Evolutionary conservation across 2,797 vertebrate genomes (phyloP), one percentile per base, ranked within the genome.

Genomic region (Cryptoblepharus egeriae): DNA sequence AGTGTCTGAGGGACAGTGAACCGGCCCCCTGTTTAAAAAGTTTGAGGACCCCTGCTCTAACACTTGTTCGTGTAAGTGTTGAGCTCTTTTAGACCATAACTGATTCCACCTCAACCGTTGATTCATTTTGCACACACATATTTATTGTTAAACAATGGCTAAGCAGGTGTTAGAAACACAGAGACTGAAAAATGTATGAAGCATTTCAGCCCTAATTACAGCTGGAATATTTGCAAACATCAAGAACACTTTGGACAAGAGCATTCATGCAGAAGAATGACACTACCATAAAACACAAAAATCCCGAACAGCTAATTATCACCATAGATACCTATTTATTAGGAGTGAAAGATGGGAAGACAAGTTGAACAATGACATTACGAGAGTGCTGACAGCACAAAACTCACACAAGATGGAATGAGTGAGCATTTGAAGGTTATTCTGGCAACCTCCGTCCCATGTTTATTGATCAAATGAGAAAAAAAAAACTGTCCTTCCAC

Each of bases 401-500:
- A 71, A 75, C 30, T 4, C 70, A 52, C 55, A 89, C 81, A 79
- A 22, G 30, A 69, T 49, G 63, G 65, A 89, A 91, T 88, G 30
- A 85, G 79, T 60, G 65, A 91, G 60, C 83, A 58, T 81, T n/a
- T 63, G 84, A 91, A 92, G 80, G 75, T 85, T 84, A 91, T 89
- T 91, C 83, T 37, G 55, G 60, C 32, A 74, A 78, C 58, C 10
- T 3, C n/a, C 42, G 57, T 55, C 32, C 39, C 32, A 78, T 65
- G 60, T 49, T 79, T 39, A n/a, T 11, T 81, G 61, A 65, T 73
- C 64, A 80, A 64, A 52, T 49, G 79, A 70, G 30, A 32, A 32
- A 11, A 1, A 70, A 42, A 32, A 32, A 11, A 1, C 1, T 20
- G 13, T 15, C 49, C 15, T 52, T 52, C 49, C 49, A 13, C 13